A percentile compares a stretch with the other conserved stretches of the same genome.
Conservation (phyloP, 2,888 invertebrate species). For the Panopea generosa region DNA sequence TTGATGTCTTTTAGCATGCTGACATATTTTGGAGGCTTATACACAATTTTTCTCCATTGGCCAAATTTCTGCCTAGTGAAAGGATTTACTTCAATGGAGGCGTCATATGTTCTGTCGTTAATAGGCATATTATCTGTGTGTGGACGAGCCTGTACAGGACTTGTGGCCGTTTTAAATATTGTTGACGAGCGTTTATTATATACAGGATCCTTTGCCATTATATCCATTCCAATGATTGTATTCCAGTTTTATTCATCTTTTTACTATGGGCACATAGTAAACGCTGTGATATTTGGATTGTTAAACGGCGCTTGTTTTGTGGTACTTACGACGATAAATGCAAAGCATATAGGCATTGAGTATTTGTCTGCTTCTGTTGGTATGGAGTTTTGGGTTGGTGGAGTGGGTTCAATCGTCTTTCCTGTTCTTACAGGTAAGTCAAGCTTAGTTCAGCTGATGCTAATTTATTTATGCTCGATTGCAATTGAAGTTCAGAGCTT, state of each 20-base stretch:
- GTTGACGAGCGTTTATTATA: conserved; percentile 7
- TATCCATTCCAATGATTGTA: conserved; percentile 10
- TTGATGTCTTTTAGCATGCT: conserved; percentile 13
- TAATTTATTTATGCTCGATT: too few species aligned
- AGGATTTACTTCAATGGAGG: conserved; percentile 14
- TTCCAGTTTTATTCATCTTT: conserved; percentile 12
- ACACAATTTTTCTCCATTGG: conserved; percentile 13
- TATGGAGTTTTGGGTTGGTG: conserved; percentile 18
- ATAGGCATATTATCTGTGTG: conserved; percentile 10
- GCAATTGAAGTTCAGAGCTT: too few species aligned
- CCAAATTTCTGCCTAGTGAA: conserved; percentile 2
- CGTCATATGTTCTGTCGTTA: conserved; percentile 10
- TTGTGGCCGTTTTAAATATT: conserved; percentile 1
- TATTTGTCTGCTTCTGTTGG: conserved; percentile 2
- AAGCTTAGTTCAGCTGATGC: too few species aligned
- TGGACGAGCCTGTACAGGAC: conserved; percentile 2
- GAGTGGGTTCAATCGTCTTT: conserved; percentile 1
- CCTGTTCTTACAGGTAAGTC: conserved; percentile 17
- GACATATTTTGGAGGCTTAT: conserved; percentile 10
- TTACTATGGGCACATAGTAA: conserved; percentile 10
- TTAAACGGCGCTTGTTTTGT: conserved; percentile 17
- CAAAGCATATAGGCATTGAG: conserved; percentile 12
- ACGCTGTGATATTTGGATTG: conserved; percentile 12
- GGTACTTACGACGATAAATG: conserved; percentile 13
- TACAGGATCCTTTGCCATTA: conserved; percentile 4